These are phyloP conservation scores for Ectemnius cavifrons DNA, from an alignment of 2,888 invertebrate genomes.

Conservation along the genomic window DNA sequence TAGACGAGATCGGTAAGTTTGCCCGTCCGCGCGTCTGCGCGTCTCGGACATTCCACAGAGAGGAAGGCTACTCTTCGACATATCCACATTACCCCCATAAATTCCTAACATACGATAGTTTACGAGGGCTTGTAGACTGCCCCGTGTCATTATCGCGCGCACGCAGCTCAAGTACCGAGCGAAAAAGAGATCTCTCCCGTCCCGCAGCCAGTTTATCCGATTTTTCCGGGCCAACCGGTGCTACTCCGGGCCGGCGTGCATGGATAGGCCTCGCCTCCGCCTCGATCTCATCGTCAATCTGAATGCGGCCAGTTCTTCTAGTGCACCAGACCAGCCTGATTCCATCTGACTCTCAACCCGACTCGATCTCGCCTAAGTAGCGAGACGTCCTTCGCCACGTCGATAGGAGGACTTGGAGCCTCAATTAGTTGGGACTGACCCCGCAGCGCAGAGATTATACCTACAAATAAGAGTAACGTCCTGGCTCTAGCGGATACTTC, in stretches of 20 bases:
- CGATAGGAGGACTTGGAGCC: constrained; percentile 36
- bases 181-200: not conserved
- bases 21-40: not conserved
- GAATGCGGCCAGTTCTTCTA: constrained; percentile 41
- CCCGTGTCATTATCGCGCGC: constrained; percentile 74
- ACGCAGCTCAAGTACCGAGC: constrained; percentile 38
- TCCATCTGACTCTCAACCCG: not conserved
- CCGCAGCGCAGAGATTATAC: no score
- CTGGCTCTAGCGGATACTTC: no score
- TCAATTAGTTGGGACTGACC: constrained; percentile 35
- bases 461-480: no score
- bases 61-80: constrained; percentile 11
- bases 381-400: constrained; percentile 5
- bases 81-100: constrained; percentile 68
- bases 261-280: not conserved
- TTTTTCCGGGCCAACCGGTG: constrained; percentile 21
- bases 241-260: not conserved
- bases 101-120: constrained; percentile 72
- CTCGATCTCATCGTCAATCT: constrained; percentile 21
- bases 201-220: constrained; percentile 42
- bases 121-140: constrained; percentile 72
- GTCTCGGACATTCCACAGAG: no score
- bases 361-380: constrained; percentile 4
- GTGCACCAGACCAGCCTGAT: constrained; percentile 18
- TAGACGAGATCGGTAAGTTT: constrained; percentile 43